Percentiles rank a stretch among this genome's conserved stretches.
Evolutionary conservation across 2,797 vertebrate genomes (phyloP).

Genomic region (Chaunax sp.): DNA sequence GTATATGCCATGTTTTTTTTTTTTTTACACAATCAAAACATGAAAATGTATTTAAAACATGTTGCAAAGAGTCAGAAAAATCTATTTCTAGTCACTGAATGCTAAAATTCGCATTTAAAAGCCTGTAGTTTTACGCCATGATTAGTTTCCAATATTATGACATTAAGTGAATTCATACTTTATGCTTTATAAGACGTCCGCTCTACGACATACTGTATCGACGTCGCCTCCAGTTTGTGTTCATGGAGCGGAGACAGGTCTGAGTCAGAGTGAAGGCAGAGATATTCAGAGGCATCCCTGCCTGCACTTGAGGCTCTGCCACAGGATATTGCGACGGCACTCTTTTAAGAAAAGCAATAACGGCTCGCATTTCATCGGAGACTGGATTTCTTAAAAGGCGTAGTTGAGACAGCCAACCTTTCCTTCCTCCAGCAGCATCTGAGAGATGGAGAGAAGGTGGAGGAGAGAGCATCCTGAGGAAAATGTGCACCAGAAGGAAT

Average conservation of each 20-base stretch:
- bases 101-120: slow-evolving; percentile 10
- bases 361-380: slow-evolving; percentile 62
- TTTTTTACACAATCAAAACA: neutral
- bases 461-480: neutral
- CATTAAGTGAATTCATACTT: no score
- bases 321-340: slow-evolving; percentile 24
- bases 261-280: slow-evolving; percentile 36
- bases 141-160: neutral
- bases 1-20: no score
- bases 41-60: no score
- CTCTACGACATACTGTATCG: no score
- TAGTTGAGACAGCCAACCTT: slow-evolving; percentile 27
- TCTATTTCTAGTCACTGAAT: neutral
- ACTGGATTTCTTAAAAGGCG: slow-evolving; percentile 52
- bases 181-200: no score
- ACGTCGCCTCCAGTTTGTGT: no score
- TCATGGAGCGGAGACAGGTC: no score
- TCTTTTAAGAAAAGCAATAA: slow-evolving; percentile 67
- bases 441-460: neutral
- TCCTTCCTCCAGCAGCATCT: slow-evolving; percentile 19
- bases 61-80: no score
- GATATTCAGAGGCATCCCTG: slow-evolving; percentile 54
- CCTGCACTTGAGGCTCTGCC: slow-evolving; percentile 50
- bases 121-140: neutral
- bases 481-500: slow-evolving; percentile 19